Conservation (phyloP, 2,888 invertebrate species). For the Chromoteleia sp. region DNA sequence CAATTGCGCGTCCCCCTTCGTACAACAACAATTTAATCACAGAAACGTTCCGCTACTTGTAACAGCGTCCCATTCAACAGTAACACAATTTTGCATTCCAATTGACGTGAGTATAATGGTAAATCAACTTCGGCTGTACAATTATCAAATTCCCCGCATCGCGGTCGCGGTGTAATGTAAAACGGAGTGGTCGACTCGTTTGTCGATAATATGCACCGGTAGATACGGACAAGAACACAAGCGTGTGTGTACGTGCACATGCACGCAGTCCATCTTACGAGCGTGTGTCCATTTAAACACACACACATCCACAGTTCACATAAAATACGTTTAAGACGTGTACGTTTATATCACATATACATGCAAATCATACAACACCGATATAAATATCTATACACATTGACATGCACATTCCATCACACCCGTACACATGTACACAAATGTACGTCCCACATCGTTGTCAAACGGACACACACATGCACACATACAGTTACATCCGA, state of each 20-base stretch:
- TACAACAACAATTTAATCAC: conserved; percentile 42
- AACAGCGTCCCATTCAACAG: conserved; percentile 29
- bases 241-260: neutral
- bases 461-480: too few species aligned
- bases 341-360: too few species aligned
- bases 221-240: too few species aligned
- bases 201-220: conserved; percentile 10
- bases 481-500: too few species aligned
- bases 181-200: conserved; percentile 27
- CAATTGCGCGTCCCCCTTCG: conserved; percentile 18
- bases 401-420: too few species aligned
- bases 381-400: too few species aligned
- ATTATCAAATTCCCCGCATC: conserved; percentile 35
- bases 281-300: too few species aligned
- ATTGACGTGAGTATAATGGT: conserved; percentile 57
- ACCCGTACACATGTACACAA: too few species aligned
- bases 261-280: neutral
- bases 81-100: conserved; percentile 54
- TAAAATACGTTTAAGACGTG: too few species aligned
- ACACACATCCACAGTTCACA: too few species aligned
- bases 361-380: too few species aligned
- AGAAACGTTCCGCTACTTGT: conserved; percentile 41
- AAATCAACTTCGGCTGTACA: conserved; percentile 49
- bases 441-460: too few species aligned
- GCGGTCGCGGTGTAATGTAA: conserved; percentile 32